These are phyloP conservation scores for Syngnathoides biaculeatus DNA, from an alignment of 2,113 vertebrate genomes.

Conservation along the genomic window DNA sequence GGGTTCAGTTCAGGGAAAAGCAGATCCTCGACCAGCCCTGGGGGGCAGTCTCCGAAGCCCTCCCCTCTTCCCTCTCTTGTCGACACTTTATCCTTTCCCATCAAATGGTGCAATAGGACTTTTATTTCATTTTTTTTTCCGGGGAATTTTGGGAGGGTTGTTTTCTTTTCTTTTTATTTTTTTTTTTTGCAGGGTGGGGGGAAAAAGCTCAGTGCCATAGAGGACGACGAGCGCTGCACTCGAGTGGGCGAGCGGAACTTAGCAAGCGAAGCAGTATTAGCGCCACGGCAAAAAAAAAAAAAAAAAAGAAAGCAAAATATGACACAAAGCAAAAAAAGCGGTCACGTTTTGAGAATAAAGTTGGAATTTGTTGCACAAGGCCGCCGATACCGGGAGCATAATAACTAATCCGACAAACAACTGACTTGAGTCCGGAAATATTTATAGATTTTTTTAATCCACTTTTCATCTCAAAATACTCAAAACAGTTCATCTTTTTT, in stretches of 20 bases:
- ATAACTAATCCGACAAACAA: too few relatives aligned
- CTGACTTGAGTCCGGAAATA: too few relatives aligned
- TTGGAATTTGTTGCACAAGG: too few relatives aligned
- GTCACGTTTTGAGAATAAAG: background rate
- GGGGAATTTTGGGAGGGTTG: constrained; percentile 53
- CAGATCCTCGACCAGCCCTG: constrained; percentile 75
- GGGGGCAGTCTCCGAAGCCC: constrained; percentile 72
- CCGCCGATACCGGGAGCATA: too few relatives aligned
- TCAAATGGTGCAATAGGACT: constrained; percentile 78
- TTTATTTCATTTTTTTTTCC: constrained; percentile 52
- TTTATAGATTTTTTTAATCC: too few relatives aligned
- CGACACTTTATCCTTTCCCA: constrained; percentile 75
- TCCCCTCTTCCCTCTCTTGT: constrained; percentile 57
- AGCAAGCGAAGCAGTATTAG: background rate
- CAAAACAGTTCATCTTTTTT: too few relatives aligned
- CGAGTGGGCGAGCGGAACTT: constrained; percentile 58
- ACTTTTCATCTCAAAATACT: too few relatives aligned
- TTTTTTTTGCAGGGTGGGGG: constrained; percentile 24
- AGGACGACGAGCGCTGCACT: constrained; percentile 63
- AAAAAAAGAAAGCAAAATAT: background rate
- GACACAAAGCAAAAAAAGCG: background rate
- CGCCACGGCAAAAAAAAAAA: background rate
- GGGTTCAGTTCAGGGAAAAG: constrained; percentile 75
- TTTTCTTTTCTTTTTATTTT: constrained; percentile 32
- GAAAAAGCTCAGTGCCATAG: constrained; percentile 74